Conservation (phyloP, 2,113 vertebrate genomes). For the Ranitomeya imitator region DNA sequence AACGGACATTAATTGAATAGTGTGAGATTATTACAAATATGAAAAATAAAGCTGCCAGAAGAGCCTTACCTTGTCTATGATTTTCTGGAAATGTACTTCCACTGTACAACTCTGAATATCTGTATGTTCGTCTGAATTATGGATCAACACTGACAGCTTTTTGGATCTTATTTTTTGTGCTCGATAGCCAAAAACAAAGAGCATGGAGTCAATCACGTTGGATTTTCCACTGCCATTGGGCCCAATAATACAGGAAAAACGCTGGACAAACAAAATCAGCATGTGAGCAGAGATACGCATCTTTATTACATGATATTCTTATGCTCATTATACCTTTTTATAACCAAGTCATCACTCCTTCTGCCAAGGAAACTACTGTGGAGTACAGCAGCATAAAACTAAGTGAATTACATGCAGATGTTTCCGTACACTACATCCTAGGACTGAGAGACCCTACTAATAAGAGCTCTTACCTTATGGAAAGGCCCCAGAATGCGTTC, state of each 20-base stretch:
- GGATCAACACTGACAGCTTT: conserved; percentile 95
- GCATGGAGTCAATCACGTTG: conserved; percentile 98
- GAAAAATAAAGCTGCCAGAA: background rate
- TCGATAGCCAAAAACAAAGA: conserved; percentile 98
- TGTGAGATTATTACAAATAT: background rate
- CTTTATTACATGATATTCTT: background rate
- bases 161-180: conserved; percentile 98
- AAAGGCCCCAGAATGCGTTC: conserved; percentile 94
- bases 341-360: background rate
- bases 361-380: conserved; percentile 8
- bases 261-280: conserved; percentile 68
- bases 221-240: conserved; percentile 98
- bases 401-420: conserved; percentile 17
- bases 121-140: conserved; percentile 88
- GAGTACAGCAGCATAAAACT: background rate
- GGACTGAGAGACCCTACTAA: background rate
- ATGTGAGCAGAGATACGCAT: background rate
- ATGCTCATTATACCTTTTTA: conserved; percentile 1
- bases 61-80: conserved; percentile 90
- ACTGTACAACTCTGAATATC: conserved; percentile 94
- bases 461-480: conserved; percentile 85
- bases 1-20: background rate
- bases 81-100: conserved; percentile 98
- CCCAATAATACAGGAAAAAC: conserved; percentile 97
- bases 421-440: background rate